A percentile compares a stretch with the other conserved stretches of the same genome.
Conservation (phyloP, 2,797 vertebrate species). For the Ceryle rudis region DNA sequence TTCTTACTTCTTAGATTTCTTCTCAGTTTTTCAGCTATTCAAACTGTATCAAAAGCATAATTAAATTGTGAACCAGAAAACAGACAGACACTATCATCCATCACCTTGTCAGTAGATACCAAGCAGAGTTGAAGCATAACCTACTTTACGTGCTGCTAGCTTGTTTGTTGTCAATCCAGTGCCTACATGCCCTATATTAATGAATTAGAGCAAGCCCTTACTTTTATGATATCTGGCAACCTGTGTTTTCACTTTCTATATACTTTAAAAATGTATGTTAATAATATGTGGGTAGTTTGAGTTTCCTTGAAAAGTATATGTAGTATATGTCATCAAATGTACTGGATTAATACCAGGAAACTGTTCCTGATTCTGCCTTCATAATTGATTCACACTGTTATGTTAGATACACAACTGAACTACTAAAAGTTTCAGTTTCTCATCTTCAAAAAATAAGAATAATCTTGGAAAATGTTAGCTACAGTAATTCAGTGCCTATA, state of each 20-base stretch:
- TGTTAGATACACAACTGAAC: neutral
- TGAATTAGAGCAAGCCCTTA: neutral
- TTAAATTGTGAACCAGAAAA: conserved; percentile 23
- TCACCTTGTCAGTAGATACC: conserved; percentile 3
- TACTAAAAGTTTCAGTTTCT: neutral
- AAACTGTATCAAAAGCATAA: neutral
- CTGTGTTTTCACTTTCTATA: neutral
- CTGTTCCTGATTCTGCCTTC: neutral
- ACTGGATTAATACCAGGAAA: neutral
- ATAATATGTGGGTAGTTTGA: neutral
- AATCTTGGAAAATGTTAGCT: conserved; percentile 1
- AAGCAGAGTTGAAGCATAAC: conserved; percentile 3
- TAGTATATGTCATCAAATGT: neutral
- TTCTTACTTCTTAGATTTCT: neutral
- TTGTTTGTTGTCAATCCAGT: neutral
- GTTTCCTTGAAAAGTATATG: neutral
- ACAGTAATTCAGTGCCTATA: neutral
- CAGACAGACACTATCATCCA: conserved; percentile 3
- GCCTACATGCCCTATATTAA: neutral
- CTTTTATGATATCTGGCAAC: neutral
- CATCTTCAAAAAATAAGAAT: neutral
- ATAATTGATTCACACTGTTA: neutral
- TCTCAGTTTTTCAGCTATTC: neutral
- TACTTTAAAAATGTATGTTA: neutral
- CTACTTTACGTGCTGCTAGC: neutral